These are phyloP conservation scores for Austrofundulus limnaeus DNA, from an alignment of 2,113 vertebrate genomes.

Conservation along the genomic window DNA sequence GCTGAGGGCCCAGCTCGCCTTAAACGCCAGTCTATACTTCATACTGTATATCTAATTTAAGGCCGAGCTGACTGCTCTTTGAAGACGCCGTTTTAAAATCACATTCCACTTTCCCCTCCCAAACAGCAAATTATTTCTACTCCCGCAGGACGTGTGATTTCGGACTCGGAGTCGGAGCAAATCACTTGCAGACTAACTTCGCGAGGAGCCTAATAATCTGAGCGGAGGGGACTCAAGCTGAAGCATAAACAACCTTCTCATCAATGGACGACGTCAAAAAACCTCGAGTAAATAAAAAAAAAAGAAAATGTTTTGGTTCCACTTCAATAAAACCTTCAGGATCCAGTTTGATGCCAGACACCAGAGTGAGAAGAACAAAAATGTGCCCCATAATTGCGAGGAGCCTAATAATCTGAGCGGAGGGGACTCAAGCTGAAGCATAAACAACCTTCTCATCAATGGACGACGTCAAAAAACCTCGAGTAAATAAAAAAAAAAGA, in stretches of 20 bases:
- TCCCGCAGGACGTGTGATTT: conserved; percentile 75
- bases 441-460: conserved; percentile 72
- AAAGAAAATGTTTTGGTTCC: conserved; percentile 47
- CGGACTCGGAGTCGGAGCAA: conserved; percentile 72
- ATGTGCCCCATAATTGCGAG: conserved; percentile 81
- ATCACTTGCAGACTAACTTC: conserved; percentile 79
- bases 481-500: conserved; percentile 4
- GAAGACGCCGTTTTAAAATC: conserved; percentile 70
- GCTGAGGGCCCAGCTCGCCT: conserved; percentile 53
- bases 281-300: neutral
- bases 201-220: conserved; percentile 73
- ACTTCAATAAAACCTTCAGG: conserved; percentile 47
- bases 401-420: conserved; percentile 73
- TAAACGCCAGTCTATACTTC: conserved; percentile 77
- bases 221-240: conserved; percentile 60
- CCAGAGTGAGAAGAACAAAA: conserved; percentile 73
- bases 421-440: conserved; percentile 62
- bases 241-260: conserved; percentile 72
- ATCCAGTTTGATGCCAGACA: conserved; percentile 58
- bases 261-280: conserved; percentile 50
- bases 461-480: conserved; percentile 33
- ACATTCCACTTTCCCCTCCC: conserved; percentile 72
- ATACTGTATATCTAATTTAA: conserved; percentile 72
- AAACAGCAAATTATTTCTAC: conserved; percentile 73
- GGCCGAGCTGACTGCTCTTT: conserved; percentile 68